A percentile compares a stretch with the other conserved stretches of the same genome.
Evolutionary conservation across 2,888 invertebrate genomes (phyloP).

Genomic region (Stenchaetothrips biformis): DNA sequence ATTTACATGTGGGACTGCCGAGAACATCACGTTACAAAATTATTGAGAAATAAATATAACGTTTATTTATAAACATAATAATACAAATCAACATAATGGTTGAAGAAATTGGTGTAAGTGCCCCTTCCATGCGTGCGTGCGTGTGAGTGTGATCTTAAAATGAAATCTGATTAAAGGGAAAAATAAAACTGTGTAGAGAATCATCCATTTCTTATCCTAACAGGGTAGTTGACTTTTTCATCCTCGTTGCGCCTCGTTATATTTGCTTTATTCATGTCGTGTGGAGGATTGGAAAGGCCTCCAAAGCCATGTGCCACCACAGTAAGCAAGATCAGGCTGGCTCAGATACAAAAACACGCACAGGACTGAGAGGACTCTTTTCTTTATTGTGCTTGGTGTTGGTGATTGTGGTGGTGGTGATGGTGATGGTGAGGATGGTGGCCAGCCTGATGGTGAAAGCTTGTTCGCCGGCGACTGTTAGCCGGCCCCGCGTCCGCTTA

Average conservation of each 20-base stretch:
- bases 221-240: conserved; percentile 23
- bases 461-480: conserved; percentile 30
- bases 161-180: neutral
- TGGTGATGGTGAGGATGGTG: conserved; percentile 33
- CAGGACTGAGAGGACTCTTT: neutral
- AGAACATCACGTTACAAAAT: conserved; percentile 1
- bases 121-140: neutral
- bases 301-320: neutral
- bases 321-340: neutral
- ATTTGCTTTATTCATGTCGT: neutral
- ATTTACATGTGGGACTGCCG: conserved; percentile 2
- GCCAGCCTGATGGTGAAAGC: conserved; percentile 31
- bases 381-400: conserved; percentile 31
- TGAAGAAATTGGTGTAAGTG: neutral
- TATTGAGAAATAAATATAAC: conserved; percentile 22
- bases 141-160: neutral
- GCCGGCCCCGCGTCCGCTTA: conserved; percentile 49
- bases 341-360: neutral
- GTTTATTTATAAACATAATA: conserved; percentile 24
- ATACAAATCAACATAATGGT: neutral
- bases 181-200: conserved; percentile 30
- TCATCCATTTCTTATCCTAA: conserved; percentile 32
- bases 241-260: neutral
- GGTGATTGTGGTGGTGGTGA: conserved; percentile 31
- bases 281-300: neutral